phyloP scores from a whole-genome alignment of 2,797 vertebrate genomes.

The Ptychadena robeensis region DNA sequence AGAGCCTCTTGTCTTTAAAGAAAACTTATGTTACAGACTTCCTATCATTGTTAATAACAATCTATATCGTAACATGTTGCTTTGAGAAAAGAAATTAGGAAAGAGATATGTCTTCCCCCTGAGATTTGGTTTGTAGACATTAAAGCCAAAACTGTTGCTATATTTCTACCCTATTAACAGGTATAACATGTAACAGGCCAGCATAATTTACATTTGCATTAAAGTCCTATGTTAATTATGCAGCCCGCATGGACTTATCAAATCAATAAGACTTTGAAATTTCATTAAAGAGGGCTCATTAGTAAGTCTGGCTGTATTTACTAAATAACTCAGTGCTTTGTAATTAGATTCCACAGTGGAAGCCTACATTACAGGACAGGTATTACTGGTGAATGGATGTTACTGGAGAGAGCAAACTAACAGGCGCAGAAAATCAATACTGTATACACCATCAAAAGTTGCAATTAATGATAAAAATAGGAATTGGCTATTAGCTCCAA shows the following conservation, averaged over 20 bases:
- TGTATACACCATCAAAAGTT: constrained; percentile 51
- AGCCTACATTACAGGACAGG: constrained; percentile 46
- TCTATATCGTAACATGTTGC: background rate
- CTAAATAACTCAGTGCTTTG: constrained; percentile 54
- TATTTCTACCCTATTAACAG: constrained; percentile 34
- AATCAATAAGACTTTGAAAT: constrained; percentile 59
- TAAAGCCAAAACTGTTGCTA: background rate
- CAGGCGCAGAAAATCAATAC: constrained; percentile 59
- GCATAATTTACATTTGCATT: constrained; percentile 46
- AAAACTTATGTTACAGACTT: background rate
- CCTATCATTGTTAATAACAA: background rate
- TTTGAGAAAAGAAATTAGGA: background rate
- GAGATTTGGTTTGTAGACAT: constrained; percentile 16
- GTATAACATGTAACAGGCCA: constrained; percentile 37
- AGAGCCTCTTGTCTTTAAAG: too few species aligned
- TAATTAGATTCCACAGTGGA: constrained; percentile 56
- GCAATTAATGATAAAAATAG: constrained; percentile 59
- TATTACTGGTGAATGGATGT: constrained; percentile 57
- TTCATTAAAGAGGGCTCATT: constrained; percentile 59
- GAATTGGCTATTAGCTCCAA: constrained; percentile 58
- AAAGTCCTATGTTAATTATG: constrained; percentile 56
- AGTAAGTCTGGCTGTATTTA: constrained; percentile 59
- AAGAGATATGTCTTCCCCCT: background rate
- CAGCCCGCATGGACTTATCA: constrained; percentile 56
- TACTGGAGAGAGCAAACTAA: constrained; percentile 31